These are phyloP conservation scores for Rhaphigaster nebulosa DNA, from an alignment of 2,888 invertebrate species.

Conservation along the genomic window DNA sequence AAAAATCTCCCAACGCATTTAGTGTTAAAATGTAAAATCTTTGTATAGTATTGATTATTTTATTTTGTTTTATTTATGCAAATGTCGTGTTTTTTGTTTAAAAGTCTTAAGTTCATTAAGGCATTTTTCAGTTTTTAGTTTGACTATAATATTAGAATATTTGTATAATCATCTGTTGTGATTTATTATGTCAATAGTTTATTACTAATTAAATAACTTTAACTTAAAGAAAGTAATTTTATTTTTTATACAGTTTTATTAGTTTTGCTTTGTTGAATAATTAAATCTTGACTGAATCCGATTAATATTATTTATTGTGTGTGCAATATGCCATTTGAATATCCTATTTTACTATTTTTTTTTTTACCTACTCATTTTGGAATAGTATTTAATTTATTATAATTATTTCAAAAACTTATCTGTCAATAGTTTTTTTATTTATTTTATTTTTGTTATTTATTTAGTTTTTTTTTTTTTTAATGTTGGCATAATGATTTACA, in stretches of 20 bases:
- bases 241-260: neutral
- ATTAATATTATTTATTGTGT: neutral
- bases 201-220: neutral
- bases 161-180: neutral
- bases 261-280: slow-evolving; percentile 6
- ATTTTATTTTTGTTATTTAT: neutral
- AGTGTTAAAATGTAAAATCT: neutral
- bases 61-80: neutral
- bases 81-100: neutral
- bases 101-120: neutral
- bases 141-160: neutral
- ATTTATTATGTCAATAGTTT: neutral
- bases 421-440: neutral
- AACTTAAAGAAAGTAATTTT: neutral
- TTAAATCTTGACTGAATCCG: slow-evolving; percentile 2
- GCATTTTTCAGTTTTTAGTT: neutral
- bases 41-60: neutral
- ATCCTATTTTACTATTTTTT: neutral
- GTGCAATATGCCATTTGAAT: neutral
- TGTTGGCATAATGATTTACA: neutral
- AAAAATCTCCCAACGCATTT: neutral
- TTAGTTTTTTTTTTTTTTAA: neutral
- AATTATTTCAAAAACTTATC: slow-evolving; percentile 44
- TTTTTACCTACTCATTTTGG: neutral
- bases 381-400: neutral